Base-by-base conservation (phyloP, 2,113 vertebrate genomes). In the Sterrhoptilus dennistouni region DNA sequence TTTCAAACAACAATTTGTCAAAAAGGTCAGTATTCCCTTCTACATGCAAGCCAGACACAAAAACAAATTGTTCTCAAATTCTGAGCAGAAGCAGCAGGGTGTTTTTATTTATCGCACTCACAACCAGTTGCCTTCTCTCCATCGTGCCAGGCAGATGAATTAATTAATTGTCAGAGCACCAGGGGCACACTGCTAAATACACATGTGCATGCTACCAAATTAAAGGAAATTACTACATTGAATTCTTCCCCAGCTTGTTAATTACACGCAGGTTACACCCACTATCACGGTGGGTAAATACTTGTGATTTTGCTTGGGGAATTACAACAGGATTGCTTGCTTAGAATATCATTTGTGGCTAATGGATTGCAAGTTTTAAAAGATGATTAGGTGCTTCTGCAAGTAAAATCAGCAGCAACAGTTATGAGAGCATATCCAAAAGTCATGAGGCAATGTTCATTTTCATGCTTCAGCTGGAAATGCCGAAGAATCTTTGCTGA, bases 101-200 rank as follows among this genome's bases (percentile, higher is more conserved):
- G 65, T 57, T 95, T 92, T 91, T 77, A 74, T 87, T 95, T 87
- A 72, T 33, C 80, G 54, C 77, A 65, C 33, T 93, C 82, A 82
- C 44, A 72, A 88, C 59, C 12, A 14, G 45, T 59, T 87, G 45
- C 40, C 68, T 83, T 69, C 79, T 60, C 52, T 89, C 76, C 57
- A n/a, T 38, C 6, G 0, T 23, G 61, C 76, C 92, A 94, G 38
- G 59, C 83, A 87, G 81, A 72, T 63, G 92, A 96, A 92, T 96
- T 78, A 92, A 81, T 44, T 96, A 92, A 93, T 94, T 91, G 94
- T 40, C 14, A 7, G 96, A 93, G 90, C 93, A 96, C 83, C 86
- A 93, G 89, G 59, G 82, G 68, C 87, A 77, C 3, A 4, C 75
- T 85, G 87, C 59, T 90, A 91, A 88, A 83, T 86, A 89, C 71